phyloP scores from a whole-genome alignment of 1,140 invertebrate species.

The Papilio polyxenes region DNA sequence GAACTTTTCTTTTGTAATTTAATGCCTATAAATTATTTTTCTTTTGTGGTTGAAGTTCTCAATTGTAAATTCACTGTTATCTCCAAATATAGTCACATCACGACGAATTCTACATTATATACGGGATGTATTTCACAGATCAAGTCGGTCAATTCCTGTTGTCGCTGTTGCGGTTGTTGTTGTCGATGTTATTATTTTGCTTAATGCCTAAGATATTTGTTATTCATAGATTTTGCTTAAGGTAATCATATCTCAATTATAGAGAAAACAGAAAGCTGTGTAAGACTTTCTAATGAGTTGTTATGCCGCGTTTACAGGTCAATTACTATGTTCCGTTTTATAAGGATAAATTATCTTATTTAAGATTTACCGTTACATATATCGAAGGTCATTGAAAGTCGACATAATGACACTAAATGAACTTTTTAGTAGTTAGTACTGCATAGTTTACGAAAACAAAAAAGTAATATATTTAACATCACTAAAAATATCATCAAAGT shows the following conservation, averaged over 20 bases:
- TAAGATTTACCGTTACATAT: constrained; percentile 6
- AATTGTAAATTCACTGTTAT: not conserved
- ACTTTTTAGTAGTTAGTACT: too few species aligned
- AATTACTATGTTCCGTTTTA: constrained; percentile 1
- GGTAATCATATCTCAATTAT: not conserved
- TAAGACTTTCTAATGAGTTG: not conserved
- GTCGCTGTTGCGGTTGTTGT: not conserved
- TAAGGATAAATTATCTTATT: constrained; percentile 10
- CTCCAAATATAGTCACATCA: not conserved
- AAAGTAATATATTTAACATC: too few species aligned
- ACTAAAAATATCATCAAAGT: too few species aligned
- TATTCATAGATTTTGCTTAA: not conserved
- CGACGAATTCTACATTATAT: not conserved
- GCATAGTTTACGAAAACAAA: too few species aligned
- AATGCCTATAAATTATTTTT: not conserved
- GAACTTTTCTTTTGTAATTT: not conserved
- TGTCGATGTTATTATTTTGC: not conserved
- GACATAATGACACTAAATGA: not conserved
- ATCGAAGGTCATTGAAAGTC: constrained; percentile 3
- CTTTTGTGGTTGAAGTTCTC: not conserved
- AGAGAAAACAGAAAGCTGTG: not conserved
- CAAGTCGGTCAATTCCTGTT: not conserved
- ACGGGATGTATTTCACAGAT: not conserved
- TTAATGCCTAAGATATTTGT: not conserved
- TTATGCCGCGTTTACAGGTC: not conserved